Conservation (phyloP, 2,113 vertebrate species). For the Paramisgurnus dabryanus region DNA sequence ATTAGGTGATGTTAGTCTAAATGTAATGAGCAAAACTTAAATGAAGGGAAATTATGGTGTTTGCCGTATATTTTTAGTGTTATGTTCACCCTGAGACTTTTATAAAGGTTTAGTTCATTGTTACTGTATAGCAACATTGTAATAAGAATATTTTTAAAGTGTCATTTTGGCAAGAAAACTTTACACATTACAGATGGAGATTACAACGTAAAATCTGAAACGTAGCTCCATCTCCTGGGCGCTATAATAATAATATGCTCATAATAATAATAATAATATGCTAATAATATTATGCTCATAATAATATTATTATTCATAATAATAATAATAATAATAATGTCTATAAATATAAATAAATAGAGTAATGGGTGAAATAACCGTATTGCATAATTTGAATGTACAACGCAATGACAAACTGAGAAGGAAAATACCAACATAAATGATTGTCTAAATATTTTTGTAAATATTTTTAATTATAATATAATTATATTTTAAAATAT, state of each 20-base stretch:
- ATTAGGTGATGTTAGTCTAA: conserved; percentile 28
- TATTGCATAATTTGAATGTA: no score
- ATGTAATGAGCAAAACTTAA: background rate
- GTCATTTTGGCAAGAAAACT: background rate
- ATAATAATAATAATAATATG: background rate
- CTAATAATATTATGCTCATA: background rate
- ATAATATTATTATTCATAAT: background rate
- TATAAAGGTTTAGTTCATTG: no score
- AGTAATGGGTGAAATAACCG: no score
- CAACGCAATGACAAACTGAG: no score
- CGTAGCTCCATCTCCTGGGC: conserved; percentile 53
- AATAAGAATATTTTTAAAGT: background rate
- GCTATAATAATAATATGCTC: conserved; percentile 5
- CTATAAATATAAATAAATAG: no score
- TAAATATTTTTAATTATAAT: no score
- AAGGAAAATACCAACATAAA: no score
- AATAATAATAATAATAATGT: no score
- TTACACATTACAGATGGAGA: background rate
- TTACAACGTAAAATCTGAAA: background rate
- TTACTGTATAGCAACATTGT: background rate
- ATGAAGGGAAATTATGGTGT: background rate
- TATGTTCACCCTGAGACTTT: no score
- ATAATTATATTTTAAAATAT: no score
- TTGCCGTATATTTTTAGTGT: background rate
- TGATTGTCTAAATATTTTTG: no score